Percentiles rank a stretch among this genome's conserved stretches.
Conservation (phyloP, 2,113 vertebrate species). For the Gavialis gangeticus region DNA sequence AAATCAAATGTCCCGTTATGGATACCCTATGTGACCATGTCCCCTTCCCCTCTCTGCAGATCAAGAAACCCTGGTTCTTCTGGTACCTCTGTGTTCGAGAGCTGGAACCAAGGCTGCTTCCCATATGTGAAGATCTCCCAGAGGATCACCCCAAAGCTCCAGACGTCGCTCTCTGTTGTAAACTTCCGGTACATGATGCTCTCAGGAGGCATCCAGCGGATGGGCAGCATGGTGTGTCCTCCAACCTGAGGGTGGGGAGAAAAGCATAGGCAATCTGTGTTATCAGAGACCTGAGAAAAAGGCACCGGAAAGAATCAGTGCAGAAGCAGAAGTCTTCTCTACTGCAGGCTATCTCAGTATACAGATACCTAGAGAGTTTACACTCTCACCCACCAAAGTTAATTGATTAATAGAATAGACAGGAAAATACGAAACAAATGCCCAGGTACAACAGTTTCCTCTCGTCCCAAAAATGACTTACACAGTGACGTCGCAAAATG, state of each 20-base stretch:
- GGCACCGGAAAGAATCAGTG: neutral
- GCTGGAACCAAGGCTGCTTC: slow-evolving; percentile 99
- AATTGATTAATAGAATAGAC: neutral
- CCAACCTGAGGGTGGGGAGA: slow-evolving; percentile 85
- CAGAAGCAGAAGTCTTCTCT: neutral
- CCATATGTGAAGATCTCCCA: slow-evolving; percentile 99
- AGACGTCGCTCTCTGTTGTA: slow-evolving; percentile 96
- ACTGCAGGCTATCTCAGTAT: neutral
- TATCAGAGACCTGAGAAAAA: neutral
- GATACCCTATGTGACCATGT: neutral
- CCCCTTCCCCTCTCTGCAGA: neutral
- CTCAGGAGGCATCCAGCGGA: slow-evolving; percentile 99
- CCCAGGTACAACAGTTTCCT: neutral
- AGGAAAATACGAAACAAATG: neutral
- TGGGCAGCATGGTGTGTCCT: slow-evolving; percentile 98
- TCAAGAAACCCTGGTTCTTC: neutral
- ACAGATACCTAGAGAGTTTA: neutral
- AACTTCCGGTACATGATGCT: slow-evolving; percentile 99
- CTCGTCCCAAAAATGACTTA: slow-evolving; percentile 25
- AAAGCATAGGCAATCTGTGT: slow-evolving; percentile 43
- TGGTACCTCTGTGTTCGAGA: slow-evolving; percentile 96
- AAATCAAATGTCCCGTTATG: neutral
- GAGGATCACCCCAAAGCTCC: slow-evolving; percentile 97
- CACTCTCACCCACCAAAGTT: slow-evolving; percentile 13
- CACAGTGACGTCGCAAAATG: slow-evolving; percentile 5